phyloP scores from a whole-genome alignment of 1,140 invertebrate species.

The Bombus difficillimus region DNA sequence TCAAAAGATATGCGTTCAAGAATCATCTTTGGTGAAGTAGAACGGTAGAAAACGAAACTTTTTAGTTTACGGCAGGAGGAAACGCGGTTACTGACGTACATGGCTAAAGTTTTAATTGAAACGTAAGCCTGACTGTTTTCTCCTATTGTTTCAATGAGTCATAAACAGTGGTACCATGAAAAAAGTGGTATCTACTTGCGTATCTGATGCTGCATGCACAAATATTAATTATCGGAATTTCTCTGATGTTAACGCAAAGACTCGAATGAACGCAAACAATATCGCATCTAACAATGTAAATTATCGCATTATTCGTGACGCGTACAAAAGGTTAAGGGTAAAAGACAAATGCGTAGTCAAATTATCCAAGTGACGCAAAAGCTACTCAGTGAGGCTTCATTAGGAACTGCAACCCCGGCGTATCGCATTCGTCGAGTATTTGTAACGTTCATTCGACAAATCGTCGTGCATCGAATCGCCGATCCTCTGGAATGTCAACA shows the following conservation, averaged over 20 bases:
- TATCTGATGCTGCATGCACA: not conserved
- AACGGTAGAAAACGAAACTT: not conserved
- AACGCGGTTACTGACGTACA: not conserved
- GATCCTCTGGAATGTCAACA: not conserved
- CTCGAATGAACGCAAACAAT: not conserved
- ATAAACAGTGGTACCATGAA: not conserved
- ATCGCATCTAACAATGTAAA: not conserved
- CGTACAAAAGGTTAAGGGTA: not conserved
- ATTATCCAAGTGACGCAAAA: not conserved
- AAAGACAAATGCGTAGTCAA: not conserved
- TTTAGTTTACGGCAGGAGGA: conserved; percentile 2
- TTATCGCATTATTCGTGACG: not conserved
- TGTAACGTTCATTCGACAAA: not conserved
- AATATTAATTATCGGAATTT: conserved; percentile 3
- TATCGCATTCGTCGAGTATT: not conserved
- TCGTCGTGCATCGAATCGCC: not conserved
- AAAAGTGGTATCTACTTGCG: not conserved
- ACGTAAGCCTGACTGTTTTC: conserved; percentile 8
- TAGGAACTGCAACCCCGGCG: too few relatives aligned
- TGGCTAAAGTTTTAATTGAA: conserved; percentile 36
- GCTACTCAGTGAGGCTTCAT: not conserved
- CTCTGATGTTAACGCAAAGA: too few relatives aligned
- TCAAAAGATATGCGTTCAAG: not conserved
- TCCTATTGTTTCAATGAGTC: conserved; percentile 10
- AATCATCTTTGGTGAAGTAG: not conserved